phyloP scores from a whole-genome alignment of 2,888 invertebrate species.

The Monopis laevigella region DNA sequence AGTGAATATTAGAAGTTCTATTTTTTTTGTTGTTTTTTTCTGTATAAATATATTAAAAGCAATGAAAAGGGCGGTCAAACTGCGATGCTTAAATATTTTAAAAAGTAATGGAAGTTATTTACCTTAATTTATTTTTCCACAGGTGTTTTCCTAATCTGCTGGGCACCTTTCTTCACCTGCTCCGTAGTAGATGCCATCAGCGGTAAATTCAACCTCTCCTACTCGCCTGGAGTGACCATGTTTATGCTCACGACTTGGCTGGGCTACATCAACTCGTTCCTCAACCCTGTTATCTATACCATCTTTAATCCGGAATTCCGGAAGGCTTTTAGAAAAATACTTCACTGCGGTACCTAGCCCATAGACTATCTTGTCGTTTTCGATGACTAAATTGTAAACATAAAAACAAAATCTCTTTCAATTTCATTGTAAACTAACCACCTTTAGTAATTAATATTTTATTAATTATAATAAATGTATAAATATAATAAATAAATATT shows the following conservation, averaged over 20 bases:
- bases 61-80: too few relatives aligned
- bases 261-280: conserved; percentile 96
- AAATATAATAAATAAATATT: neutral
- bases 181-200: conserved; percentile 98
- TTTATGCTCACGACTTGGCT: conserved; percentile 97
- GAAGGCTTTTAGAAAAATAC: conserved; percentile 95
- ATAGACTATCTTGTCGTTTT: conserved; percentile 49
- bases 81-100: too few relatives aligned
- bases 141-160: conserved; percentile 98
- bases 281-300: conserved; percentile 93
- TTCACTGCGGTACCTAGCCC: conserved; percentile 72
- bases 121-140: conserved; percentile 26
- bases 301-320: conserved; percentile 98
- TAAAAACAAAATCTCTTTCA: too few relatives aligned
- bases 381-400: conserved; percentile 19
- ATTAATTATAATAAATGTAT: too few relatives aligned
- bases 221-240: conserved; percentile 85
- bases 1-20: too few relatives aligned
- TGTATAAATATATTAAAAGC: too few relatives aligned
- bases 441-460: too few relatives aligned
- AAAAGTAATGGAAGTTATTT: too few relatives aligned
- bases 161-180: conserved; percentile 99
- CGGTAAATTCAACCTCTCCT: conserved; percentile 81
- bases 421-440: too few relatives aligned
- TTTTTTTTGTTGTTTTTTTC: too few relatives aligned